Percentiles rank a stretch among this genome's conserved stretches.
Conservation (phyloP, 1,140 invertebrate genomes). For the Sycobia sp. region DNA sequence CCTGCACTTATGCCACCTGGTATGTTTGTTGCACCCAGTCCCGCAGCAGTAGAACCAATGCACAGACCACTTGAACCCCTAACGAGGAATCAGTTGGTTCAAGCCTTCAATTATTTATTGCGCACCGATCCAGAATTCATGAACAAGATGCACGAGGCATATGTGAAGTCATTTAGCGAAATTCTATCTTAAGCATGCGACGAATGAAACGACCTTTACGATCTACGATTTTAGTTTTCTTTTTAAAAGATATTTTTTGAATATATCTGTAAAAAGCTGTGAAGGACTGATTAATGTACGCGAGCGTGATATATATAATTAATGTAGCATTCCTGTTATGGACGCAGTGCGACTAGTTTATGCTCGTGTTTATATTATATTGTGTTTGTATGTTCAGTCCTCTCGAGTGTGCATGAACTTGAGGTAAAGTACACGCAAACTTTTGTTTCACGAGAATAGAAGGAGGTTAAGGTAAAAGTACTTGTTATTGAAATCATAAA, state of each 20-base stretch:
- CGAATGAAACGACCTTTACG: neutral
- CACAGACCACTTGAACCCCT: conserved; percentile 70
- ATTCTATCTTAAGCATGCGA: conserved; percentile 64
- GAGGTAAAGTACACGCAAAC: neutral
- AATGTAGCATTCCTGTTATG: conserved; percentile 20
- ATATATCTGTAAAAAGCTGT: conserved; percentile 12
- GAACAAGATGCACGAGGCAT: conserved; percentile 86
- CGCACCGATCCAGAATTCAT: conserved; percentile 87
- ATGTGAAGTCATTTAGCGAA: conserved; percentile 82
- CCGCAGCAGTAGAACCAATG: conserved; percentile 51
- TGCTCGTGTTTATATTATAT: neutral
- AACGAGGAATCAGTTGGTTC: conserved; percentile 84
- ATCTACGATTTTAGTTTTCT: conserved; percentile 16
- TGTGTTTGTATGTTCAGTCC: neutral
- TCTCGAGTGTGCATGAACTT: neutral
- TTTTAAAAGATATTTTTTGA: too few relatives aligned
- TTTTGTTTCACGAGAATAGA: neutral
- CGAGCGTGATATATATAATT: conserved; percentile 4
- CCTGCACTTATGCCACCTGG: conserved; percentile 80
- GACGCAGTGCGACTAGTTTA: conserved; percentile 1
- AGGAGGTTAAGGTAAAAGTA: neutral
- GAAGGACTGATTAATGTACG: conserved; percentile 1
- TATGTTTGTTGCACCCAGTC: conserved; percentile 73
- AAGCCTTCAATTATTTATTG: conserved; percentile 84
- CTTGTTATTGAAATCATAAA: too few relatives aligned